phyloP scores from a whole-genome alignment of 2,888 invertebrate species.

The Macrosoma leucophasiata region DNA sequence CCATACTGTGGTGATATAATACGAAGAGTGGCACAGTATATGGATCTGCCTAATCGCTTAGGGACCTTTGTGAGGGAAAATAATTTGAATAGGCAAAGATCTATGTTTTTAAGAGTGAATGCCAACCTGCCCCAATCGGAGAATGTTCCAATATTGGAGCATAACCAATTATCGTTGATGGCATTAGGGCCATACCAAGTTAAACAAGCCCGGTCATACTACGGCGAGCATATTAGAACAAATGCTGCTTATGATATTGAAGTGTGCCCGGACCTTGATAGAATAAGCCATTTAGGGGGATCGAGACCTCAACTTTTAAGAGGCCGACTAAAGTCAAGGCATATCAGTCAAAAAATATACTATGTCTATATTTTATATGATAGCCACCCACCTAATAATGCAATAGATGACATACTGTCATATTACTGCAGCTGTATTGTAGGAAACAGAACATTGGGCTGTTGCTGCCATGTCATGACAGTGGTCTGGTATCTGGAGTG shows the following conservation, averaged over 20 bases:
- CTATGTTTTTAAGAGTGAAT: not conserved
- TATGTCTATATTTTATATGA: conserved; percentile 4
- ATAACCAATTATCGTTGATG: not conserved
- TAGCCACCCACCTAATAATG: not conserved
- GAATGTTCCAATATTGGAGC: conserved; percentile 1
- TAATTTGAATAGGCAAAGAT: not conserved
- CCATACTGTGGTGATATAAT: too few relatives aligned
- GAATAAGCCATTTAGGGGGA: not conserved
- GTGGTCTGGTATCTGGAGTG: conserved; percentile 4
- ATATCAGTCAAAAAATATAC: conserved; percentile 4
- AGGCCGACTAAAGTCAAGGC: conserved; percentile 5
- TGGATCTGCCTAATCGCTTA: not conserved
- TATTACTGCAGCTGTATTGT: conserved; percentile 10
- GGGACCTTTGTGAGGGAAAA: not conserved
- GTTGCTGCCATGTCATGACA: conserved; percentile 8
- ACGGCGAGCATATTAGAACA: conserved; percentile 6
- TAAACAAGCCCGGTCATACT: conserved; percentile 8
- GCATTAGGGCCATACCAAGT: not conserved
- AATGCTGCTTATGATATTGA: conserved; percentile 5
- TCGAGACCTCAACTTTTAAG: conserved; percentile 1
- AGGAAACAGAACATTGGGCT: conserved; percentile 7
- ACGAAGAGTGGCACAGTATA: too few relatives aligned
- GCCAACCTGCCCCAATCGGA: not conserved
- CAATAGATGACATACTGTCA: conserved; percentile 7
- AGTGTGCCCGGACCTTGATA: conserved; percentile 3